A percentile compares a stretch with the other conserved stretches of the same genome.
These are phyloP conservation scores for Tenthredo amoena DNA, from an alignment of 2,888 invertebrate species.

Conservation along the genomic window DNA sequence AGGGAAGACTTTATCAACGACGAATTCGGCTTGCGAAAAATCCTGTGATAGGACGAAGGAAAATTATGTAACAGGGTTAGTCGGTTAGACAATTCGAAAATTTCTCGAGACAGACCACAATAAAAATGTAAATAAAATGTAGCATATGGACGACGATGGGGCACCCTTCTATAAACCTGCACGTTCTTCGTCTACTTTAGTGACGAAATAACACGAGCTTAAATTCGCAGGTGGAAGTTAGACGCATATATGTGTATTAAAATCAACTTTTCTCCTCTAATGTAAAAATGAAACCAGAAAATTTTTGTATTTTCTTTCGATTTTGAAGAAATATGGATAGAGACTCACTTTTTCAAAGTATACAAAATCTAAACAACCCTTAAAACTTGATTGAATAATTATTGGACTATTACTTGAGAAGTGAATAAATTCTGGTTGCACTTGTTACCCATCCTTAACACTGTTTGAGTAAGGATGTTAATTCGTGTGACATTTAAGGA, in stretches of 20 bases:
- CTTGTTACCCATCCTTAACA: slow-evolving; percentile 1
- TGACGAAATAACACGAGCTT: slow-evolving; percentile 23
- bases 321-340: background rate
- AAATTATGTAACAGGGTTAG: background rate
- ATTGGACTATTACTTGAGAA: background rate
- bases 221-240: background rate
- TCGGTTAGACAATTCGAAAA: background rate
- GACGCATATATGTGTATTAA: background rate
- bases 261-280: background rate
- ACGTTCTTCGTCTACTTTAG: slow-evolving; percentile 8
- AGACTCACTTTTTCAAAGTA: background rate
- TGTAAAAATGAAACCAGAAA: background rate
- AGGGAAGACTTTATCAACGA: background rate
- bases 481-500: slow-evolving; percentile 25
- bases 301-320: too few species aligned
- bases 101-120: background rate
- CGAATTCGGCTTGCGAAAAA: background rate
- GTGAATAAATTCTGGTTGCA: background rate
- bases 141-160: slow-evolving; percentile 15
- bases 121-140: slow-evolving; percentile 34
- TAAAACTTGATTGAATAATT: background rate
- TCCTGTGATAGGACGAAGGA: background rate
- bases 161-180: slow-evolving; percentile 17
- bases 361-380: background rate
- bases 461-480: slow-evolving; percentile 8